Conservation (phyloP, 1,140 invertebrate genomes). For the Belonocnema kinseyi region DNA sequence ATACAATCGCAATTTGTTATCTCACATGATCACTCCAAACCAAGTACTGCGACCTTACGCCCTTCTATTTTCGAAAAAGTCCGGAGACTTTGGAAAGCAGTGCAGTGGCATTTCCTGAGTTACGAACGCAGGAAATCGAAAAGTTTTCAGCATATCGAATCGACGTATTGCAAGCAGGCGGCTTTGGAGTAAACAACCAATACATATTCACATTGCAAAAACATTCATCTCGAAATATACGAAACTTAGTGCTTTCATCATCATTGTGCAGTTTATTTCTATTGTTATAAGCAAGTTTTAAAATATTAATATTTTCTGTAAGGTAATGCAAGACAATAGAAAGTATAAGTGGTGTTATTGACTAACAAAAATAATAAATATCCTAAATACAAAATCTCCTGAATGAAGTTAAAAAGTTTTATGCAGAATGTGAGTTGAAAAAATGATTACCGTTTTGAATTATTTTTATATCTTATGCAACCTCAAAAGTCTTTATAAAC, state of each 20-base stretch:
- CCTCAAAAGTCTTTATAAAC: no score
- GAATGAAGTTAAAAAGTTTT: no score
- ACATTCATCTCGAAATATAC: constrained; percentile 26
- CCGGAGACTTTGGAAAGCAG: constrained; percentile 10
- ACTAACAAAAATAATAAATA: no score
- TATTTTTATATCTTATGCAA: no score
- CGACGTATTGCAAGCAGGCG: constrained; percentile 66
- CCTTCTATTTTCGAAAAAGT: constrained; percentile 1
- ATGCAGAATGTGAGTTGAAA: no score
- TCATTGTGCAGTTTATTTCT: neutral
- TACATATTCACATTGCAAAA: constrained; percentile 50
- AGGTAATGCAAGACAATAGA: no score
- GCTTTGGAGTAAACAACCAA: constrained; percentile 64
- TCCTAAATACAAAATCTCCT: no score
- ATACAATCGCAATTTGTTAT: neutral
- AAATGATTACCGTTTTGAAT: no score
- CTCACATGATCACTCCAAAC: neutral
- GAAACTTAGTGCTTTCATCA: constrained; percentile 5
- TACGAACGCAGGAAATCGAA: constrained; percentile 28
- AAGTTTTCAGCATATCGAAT: constrained; percentile 62
- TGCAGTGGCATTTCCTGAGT: constrained; percentile 30
- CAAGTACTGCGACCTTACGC: neutral
- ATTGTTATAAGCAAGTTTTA: neutral
- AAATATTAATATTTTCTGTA: neutral
- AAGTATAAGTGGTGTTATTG: no score